These are phyloP conservation scores for Synanceia verrucosa DNA, from an alignment of 2,797 vertebrate species.

Conservation along the genomic window DNA sequence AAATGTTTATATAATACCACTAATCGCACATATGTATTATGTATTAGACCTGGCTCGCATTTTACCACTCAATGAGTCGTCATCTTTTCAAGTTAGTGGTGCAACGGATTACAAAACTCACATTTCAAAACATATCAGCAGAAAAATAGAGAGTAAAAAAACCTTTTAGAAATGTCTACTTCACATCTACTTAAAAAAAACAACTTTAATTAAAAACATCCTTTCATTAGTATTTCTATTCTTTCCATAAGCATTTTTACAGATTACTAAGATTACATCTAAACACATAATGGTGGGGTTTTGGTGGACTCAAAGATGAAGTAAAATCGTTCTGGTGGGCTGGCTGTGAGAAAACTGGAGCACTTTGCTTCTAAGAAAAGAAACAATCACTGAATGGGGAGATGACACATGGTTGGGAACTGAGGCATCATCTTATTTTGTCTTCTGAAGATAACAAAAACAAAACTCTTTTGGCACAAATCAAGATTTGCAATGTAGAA, in stretches of 20 bases:
- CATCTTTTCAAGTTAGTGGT: conserved; percentile 10
- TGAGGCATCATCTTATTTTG: background rate
- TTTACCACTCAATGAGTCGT: background rate
- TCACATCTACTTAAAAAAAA: no score
- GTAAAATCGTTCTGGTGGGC: background rate
- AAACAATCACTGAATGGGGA: background rate
- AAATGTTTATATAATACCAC: conserved; percentile 2
- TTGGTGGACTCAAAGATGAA: background rate
- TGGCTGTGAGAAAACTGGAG: background rate
- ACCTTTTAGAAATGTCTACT: no score
- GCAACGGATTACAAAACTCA: no score
- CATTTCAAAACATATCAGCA: no score
- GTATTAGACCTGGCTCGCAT: background rate
- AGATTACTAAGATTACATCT: no score
- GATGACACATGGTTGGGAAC: background rate
- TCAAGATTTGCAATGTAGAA: background rate
- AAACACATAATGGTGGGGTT: no score
- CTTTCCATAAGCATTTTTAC: no score
- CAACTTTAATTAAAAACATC: no score
- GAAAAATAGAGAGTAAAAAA: no score
- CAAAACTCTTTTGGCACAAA: conserved; percentile 4
- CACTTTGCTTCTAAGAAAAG: background rate
- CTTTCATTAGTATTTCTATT: no score
- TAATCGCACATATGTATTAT: background rate
- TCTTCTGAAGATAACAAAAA: no score